phyloP scores from a whole-genome alignment of 2,113 vertebrate genomes.

The Felis chaus region DNA sequence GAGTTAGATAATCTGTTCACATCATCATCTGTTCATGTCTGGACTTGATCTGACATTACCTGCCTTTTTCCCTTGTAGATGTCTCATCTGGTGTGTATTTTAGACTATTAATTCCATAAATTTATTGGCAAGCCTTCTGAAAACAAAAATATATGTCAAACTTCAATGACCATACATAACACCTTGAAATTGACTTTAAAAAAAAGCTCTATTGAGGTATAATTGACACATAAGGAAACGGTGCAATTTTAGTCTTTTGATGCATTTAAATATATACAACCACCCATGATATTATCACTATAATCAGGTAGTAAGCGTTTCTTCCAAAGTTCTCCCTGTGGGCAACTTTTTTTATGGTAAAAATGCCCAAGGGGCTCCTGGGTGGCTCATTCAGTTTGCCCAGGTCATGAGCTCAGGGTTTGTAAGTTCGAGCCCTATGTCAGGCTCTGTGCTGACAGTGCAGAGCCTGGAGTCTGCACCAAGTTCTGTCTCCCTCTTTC shows the following conservation, averaged over 20 bases:
- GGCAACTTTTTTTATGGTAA: background rate
- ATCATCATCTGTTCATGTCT: background rate
- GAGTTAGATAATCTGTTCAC: too few species aligned
- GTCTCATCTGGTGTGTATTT: background rate
- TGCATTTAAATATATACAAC: background rate
- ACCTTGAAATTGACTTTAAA: background rate
- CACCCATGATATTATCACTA: background rate
- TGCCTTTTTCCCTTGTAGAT: background rate
- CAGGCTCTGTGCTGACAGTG: too few species aligned
- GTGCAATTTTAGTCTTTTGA: background rate
- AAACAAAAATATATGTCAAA: background rate
- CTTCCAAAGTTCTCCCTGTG: background rate
- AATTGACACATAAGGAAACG: background rate
- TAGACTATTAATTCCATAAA: background rate
- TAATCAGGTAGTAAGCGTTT: background rate
- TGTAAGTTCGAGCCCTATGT: too few species aligned
- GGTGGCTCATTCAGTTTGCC: too few species aligned
- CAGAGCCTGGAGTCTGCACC: too few species aligned
- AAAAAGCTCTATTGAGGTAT: background rate
- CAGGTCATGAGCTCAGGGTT: too few species aligned
- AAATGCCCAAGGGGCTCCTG: background rate
- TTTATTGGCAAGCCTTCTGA: background rate
- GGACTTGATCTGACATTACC: fast-evolving
- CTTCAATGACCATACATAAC: background rate
- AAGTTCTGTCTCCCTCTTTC: too few species aligned